A percentile compares a stretch with the other conserved stretches of the same genome.
Conservation (phyloP, 2,797 vertebrate species). For the Sebastes reedi region DNA sequence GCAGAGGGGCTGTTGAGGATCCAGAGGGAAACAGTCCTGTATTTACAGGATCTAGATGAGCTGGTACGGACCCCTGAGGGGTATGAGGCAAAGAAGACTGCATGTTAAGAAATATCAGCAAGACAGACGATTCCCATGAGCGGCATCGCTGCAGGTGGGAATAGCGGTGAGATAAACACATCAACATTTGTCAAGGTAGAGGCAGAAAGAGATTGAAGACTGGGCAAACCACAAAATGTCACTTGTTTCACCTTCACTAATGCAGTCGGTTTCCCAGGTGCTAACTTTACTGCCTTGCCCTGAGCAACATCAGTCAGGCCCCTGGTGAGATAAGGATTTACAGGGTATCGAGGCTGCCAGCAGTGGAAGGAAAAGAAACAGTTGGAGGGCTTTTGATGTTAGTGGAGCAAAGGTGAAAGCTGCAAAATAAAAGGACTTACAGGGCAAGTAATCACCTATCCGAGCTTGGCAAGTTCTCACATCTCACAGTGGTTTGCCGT, state of each 20-base stretch:
- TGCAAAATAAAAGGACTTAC: slow-evolving; percentile 42
- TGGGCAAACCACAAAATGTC: slow-evolving; percentile 25
- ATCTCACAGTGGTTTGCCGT: background rate
- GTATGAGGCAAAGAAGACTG: slow-evolving; percentile 43
- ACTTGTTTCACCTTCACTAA: slow-evolving; percentile 38
- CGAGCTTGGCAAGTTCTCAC: background rate
- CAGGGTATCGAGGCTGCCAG: slow-evolving; percentile 23
- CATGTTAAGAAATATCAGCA: slow-evolving; percentile 42
- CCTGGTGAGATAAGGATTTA: slow-evolving; percentile 64
- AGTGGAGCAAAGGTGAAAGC: slow-evolving; percentile 61
- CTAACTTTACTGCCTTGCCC: slow-evolving; percentile 46
- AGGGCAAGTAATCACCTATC: slow-evolving; percentile 13
- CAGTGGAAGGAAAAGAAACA: slow-evolving; percentile 26
- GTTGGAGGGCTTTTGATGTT: slow-evolving; percentile 48
- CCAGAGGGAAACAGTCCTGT: slow-evolving; percentile 44
- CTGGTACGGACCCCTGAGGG: slow-evolving; percentile 30
- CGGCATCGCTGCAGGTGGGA: slow-evolving; percentile 43
- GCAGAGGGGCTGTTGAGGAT: slow-evolving; percentile 10
- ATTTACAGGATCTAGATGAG: slow-evolving; percentile 60
- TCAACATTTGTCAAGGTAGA: slow-evolving; percentile 15
- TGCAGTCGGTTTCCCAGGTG: slow-evolving; percentile 33
- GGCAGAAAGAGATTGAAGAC: slow-evolving; percentile 8
- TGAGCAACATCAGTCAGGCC: slow-evolving; percentile 46
- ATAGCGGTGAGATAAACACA: slow-evolving; percentile 58
- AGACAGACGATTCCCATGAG: slow-evolving; percentile 57